Evolutionary conservation across 2,797 vertebrate genomes (phyloP).

Genomic region (Sebastes dallii): DNA sequence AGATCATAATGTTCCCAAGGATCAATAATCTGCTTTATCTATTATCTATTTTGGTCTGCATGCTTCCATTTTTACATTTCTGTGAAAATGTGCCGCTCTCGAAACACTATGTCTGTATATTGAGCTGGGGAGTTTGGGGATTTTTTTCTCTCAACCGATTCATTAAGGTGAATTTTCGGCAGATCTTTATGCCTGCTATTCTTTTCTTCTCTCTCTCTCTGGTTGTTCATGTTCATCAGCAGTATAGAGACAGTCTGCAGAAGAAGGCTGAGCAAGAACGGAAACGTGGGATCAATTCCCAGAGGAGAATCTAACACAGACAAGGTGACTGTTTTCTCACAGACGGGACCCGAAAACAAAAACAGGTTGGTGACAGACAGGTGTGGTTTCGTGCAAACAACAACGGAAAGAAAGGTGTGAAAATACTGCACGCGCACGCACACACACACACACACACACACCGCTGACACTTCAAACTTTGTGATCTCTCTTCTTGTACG

Average conservation of each 20-base stretch:
- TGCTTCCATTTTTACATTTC: not conserved
- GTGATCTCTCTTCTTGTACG: not conserved
- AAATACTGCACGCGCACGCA: not conserved
- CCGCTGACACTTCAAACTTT: not conserved
- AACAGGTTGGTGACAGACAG: conserved; percentile 35
- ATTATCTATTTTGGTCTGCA: not conserved
- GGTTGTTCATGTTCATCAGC: not conserved
- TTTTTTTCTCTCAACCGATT: not conserved
- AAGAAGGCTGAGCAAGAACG: not conserved
- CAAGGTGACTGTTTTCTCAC: conserved; percentile 16
- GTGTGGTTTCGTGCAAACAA: conserved; percentile 12
- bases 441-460: not conserved
- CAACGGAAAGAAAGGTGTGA: not conserved
- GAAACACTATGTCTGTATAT: not conserved
- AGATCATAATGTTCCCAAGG: not conserved
- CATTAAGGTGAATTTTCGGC: conserved; percentile 26
- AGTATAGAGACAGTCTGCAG: not conserved
- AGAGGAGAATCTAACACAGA: conserved; percentile 18
- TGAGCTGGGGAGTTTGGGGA: not conserved
- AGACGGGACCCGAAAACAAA: conserved; percentile 11
- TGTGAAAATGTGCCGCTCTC: not conserved
- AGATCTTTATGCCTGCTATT: conserved; percentile 2
- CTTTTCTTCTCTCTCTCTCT: not conserved
- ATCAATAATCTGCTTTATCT: not conserved
- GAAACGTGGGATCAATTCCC: conserved; percentile 17